Evolutionary conservation across 2,797 vertebrate species (phyloP).

Genomic region (Petrocephalus sullivani): DNA sequence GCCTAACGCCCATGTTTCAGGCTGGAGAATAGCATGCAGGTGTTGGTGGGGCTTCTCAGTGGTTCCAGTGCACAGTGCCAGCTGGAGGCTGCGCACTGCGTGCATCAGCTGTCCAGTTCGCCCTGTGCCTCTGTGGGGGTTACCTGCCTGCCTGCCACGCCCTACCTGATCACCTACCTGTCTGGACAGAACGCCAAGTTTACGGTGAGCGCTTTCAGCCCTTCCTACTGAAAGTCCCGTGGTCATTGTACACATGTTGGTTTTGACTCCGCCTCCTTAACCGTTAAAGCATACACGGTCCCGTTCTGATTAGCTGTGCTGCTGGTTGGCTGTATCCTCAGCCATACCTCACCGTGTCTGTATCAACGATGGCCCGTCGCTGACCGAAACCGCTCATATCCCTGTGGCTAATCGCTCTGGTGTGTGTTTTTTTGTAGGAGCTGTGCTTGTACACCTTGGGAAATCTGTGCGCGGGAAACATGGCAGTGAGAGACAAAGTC

Average conservation of each 20-base stretch:
- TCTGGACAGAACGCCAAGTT: conserved; percentile 81
- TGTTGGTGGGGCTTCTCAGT: conserved; percentile 75
- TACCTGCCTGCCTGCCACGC: conserved; percentile 80
- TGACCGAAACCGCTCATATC: not conserved
- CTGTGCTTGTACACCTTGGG: conserved; percentile 89
- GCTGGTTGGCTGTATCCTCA: not conserved
- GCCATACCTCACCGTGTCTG: not conserved
- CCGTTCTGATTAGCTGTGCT: not conserved
- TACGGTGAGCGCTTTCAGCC: conserved; percentile 61
- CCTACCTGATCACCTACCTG: conserved; percentile 92
- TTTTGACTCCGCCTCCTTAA: not conserved
- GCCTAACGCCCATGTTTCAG: conserved; percentile 46
- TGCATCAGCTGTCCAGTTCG: conserved; percentile 88
- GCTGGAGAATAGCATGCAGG: conserved; percentile 75
- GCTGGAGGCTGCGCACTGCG: conserved; percentile 76
- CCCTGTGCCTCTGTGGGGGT: conserved; percentile 62
- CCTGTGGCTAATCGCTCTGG: conserved; percentile 1
- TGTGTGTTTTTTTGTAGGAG: conserved; percentile 63
- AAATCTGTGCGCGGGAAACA: conserved; percentile 80
- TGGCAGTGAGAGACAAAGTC: conserved; percentile 72
- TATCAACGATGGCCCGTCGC: not conserved
- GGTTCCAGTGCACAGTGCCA: conserved; percentile 73
- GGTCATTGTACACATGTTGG: not conserved
- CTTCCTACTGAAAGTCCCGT: not conserved
- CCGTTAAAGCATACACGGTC: not conserved